Conservation (phyloP, 2,113 vertebrate genomes). For the Apaloderma vittatum region DNA sequence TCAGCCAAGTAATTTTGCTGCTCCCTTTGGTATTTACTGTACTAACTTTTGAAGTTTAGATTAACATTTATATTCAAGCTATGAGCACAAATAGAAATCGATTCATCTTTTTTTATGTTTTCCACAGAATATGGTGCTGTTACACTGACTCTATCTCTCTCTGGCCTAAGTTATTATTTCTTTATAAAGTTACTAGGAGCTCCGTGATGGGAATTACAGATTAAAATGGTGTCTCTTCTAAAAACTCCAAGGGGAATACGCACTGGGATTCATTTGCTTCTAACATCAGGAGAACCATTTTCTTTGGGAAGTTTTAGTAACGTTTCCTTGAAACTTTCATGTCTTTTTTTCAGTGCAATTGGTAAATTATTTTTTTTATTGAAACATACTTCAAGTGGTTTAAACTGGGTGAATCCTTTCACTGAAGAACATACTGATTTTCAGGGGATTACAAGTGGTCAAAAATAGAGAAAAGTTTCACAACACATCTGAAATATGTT, state of each 20-base stretch:
- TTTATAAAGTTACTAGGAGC: background rate
- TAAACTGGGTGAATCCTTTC: background rate
- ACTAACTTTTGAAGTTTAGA: background rate
- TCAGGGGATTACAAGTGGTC: background rate
- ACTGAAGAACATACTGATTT: background rate
- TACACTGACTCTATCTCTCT: background rate
- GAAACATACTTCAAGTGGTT: background rate
- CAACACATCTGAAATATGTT: background rate
- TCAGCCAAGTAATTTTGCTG: background rate
- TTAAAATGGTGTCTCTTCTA: background rate
- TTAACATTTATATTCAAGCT: background rate
- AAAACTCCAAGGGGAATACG: background rate
- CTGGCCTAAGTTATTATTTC: background rate
- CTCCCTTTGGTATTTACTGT: background rate
- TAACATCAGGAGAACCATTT: background rate
- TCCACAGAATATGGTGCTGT: background rate
- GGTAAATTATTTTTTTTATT: background rate
- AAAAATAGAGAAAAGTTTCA: background rate
- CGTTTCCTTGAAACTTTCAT: background rate
- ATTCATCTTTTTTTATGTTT: background rate
- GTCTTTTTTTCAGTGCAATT: background rate
- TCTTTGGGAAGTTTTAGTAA: background rate
- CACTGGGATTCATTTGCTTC: background rate
- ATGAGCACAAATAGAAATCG: background rate
- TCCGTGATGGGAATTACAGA: background rate